Base-by-base conservation (phyloP, 1,140 invertebrate species). In the Bombus confusus region DNA sequence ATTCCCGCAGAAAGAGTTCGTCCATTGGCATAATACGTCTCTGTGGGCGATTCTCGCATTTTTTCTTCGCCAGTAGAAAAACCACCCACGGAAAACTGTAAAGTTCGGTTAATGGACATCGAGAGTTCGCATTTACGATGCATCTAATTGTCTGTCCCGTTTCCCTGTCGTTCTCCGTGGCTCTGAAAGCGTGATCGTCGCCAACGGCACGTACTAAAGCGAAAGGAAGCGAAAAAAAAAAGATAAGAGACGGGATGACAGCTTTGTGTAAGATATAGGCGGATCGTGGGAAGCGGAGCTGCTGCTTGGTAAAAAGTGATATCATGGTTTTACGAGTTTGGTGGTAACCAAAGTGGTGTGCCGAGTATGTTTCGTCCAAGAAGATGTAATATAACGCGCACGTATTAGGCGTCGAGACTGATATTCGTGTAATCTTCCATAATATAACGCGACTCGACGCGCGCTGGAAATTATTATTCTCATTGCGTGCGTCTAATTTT, bases 111-210 rank as follows among this genome's bases (percentile, higher is more conserved):
- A 72, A 72, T 72, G 69, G 69, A 72, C 69, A 41, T 10, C 68
- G 22, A 10, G 15, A 18, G 37, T 37, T 12, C 39, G 68, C 37
- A 39, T 39, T 25, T 12, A 8, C 39, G 39, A 41, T n/a, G 69
- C 69, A 72, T n/a, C 39, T 75, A 75, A 75, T 75, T 75, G 31
- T 47, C 31, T 12, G 72, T n/a, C 73, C 39, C 73, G 41, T 47
- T 39, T 41, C 25, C 12, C 34, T 41, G 28, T 41, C 37, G 28
- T 41, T n/a, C 28, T 41, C 39, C 13, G 37, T 12, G 73, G 47
- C 73, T 75, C 47, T 75, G 31, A 28, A 75, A 75, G 73, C 5
- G 47, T 12, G 34, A 52, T 41, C 43, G 47, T 57, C 22, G 73
- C n/a, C 31, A 57, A 75, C 15, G 73, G 73, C 73, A 25, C 34